Conservation (phyloP, 2,113 vertebrate genomes). For the Malurus cyaneus region DNA sequence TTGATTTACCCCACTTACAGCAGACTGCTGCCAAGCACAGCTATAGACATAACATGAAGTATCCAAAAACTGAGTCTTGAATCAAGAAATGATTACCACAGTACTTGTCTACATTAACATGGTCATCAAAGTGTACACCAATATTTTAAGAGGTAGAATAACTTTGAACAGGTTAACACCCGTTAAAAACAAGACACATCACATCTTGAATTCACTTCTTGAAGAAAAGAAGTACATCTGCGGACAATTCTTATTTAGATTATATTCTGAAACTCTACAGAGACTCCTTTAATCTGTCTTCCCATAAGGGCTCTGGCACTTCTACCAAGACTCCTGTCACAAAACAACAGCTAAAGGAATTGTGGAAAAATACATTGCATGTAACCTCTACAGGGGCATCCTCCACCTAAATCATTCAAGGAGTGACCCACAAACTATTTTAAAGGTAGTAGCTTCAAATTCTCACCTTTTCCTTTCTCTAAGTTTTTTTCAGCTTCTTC, state of each 20-base stretch:
- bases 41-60: not conserved
- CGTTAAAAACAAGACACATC: not conserved
- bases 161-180: not conserved
- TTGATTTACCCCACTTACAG: not conserved
- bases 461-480: constrained; percentile 91
- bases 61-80: not conserved
- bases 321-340: not conserved
- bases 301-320: not conserved
- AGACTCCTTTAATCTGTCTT: not conserved
- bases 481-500: constrained; percentile 96
- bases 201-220: not conserved
- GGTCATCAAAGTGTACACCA: not conserved
- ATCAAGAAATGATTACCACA: not conserved
- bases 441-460: not conserved
- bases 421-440: not conserved
- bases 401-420: not conserved
- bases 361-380: not conserved
- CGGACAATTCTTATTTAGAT: not conserved
- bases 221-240: not conserved
- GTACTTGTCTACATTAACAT: not conserved
- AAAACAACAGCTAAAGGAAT: not conserved
- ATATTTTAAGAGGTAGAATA: fast-evolving
- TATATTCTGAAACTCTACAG: not conserved
- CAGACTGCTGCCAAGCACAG: not conserved
- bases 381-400: not conserved